These are phyloP conservation scores for Brenthis hecate DNA, from an alignment of 2,888 invertebrate genomes.

Conservation along the genomic window DNA sequence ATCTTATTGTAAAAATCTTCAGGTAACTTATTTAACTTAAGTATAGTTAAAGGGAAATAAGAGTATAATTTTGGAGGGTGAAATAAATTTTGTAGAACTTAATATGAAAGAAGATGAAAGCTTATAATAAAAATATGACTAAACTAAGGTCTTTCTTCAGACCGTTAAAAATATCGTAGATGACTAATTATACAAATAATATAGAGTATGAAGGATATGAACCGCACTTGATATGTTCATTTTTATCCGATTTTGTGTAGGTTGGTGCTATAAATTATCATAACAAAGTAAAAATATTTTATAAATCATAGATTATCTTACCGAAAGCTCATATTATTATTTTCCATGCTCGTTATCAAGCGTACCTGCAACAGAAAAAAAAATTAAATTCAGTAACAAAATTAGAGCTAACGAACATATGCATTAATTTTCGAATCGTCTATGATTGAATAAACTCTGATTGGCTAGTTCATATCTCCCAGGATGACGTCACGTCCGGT, in stretches of 20 bases:
- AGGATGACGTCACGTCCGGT: slow-evolving; percentile 70
- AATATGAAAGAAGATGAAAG: too few relatives aligned
- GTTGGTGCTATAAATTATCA: not conserved
- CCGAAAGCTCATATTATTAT: slow-evolving; percentile 43
- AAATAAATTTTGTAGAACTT: too few relatives aligned
- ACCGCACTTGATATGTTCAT: too few relatives aligned
- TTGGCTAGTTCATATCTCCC: slow-evolving; percentile 72
- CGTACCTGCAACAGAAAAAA: slow-evolving; percentile 61
- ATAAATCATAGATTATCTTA: slow-evolving; percentile 36
- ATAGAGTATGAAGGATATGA: too few relatives aligned
- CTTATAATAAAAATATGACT: too few relatives aligned
- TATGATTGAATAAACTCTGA: slow-evolving; percentile 69
- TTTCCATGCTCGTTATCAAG: slow-evolving; percentile 45
- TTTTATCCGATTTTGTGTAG: too few relatives aligned
- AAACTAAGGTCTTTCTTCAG: too few relatives aligned
- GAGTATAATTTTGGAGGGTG: too few relatives aligned
- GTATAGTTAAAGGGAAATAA: too few relatives aligned
- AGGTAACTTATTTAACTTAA: not conserved
- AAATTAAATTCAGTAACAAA: slow-evolving; percentile 31
- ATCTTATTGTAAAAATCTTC: not conserved
- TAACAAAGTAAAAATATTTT: not conserved
- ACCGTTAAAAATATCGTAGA: too few relatives aligned
- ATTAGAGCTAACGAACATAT: slow-evolving; percentile 14
- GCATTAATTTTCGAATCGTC: slow-evolving; percentile 44
- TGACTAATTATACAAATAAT: too few relatives aligned